phyloP scores from a whole-genome alignment of 2,113 vertebrate species.

The Zapornia atra region DNA sequence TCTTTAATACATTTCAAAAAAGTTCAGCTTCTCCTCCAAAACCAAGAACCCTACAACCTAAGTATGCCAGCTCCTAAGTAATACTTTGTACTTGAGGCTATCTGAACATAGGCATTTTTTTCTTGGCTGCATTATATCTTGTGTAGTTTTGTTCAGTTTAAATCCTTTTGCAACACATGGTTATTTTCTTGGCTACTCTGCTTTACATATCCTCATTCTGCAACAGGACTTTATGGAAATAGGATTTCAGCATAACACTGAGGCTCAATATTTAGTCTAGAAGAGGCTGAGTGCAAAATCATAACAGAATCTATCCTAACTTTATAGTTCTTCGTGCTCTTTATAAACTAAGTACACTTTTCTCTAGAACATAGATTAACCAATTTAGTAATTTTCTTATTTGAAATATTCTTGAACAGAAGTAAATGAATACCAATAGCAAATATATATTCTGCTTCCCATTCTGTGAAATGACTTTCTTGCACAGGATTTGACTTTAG shows the following conservation, averaged over 20 bases:
- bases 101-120: not conserved
- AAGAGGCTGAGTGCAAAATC: not conserved
- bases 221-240: not conserved
- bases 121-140: not conserved
- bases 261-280: not conserved
- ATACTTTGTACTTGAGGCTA: not conserved
- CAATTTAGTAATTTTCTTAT: not conserved
- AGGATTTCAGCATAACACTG: not conserved
- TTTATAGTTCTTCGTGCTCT: not conserved
- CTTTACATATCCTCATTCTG: not conserved
- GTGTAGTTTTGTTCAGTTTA: not conserved
- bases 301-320: not conserved
- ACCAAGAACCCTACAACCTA: not conserved
- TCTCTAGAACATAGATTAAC: not conserved
- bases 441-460: not conserved
- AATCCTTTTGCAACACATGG: not conserved
- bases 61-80: not conserved
- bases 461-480: not conserved
- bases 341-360: not conserved
- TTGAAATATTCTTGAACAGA: not conserved
- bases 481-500: not conserved
- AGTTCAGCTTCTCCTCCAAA: not conserved
- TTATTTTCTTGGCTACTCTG: not conserved
- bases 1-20: not conserved
- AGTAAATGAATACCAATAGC: rapidly evolving